Conservation (phyloP, 2,113 vertebrate species). For the Gasterosteus nipponicus region DNA sequence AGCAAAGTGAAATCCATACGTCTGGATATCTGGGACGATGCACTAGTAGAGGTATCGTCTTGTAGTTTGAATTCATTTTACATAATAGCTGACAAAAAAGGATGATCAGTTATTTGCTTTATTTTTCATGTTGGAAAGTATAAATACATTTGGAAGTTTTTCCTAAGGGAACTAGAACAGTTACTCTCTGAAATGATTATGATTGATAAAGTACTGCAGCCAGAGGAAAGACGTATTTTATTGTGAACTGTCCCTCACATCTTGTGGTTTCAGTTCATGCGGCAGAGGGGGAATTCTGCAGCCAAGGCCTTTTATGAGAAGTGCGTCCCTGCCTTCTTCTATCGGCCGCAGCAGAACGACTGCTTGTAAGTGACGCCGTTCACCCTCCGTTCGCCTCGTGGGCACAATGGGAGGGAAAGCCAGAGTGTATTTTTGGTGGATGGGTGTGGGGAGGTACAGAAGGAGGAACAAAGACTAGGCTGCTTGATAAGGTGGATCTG, state of each 20-base stretch:
- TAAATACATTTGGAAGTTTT: background rate
- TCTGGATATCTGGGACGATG: constrained; percentile 92
- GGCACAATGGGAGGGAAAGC: constrained; percentile 21
- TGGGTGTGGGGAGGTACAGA: constrained; percentile 5
- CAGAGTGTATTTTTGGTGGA: constrained; percentile 23
- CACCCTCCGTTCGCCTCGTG: constrained; percentile 14
- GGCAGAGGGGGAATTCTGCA: constrained; percentile 80
- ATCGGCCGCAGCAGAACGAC: constrained; percentile 84
- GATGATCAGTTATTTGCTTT: background rate
- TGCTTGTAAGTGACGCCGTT: constrained; percentile 84
- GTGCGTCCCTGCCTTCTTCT: constrained; percentile 88
- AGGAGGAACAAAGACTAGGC: constrained; percentile 36
- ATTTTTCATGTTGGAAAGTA: background rate
- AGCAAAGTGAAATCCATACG: constrained; percentile 91
- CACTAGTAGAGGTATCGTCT: constrained; percentile 84
- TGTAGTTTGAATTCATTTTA: constrained; percentile 48
- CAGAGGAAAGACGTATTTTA: background rate
- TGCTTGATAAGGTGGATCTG: background rate
- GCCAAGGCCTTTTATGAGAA: constrained; percentile 88
- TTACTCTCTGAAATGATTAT: background rate
- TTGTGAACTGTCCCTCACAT: background rate
- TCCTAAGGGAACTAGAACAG: background rate
- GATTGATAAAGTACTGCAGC: background rate
- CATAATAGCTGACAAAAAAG: background rate
- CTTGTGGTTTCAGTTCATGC: constrained; percentile 87